Conservation (phyloP, 1,140 invertebrate genomes). For the Drosophila parabipectinata region DNA sequence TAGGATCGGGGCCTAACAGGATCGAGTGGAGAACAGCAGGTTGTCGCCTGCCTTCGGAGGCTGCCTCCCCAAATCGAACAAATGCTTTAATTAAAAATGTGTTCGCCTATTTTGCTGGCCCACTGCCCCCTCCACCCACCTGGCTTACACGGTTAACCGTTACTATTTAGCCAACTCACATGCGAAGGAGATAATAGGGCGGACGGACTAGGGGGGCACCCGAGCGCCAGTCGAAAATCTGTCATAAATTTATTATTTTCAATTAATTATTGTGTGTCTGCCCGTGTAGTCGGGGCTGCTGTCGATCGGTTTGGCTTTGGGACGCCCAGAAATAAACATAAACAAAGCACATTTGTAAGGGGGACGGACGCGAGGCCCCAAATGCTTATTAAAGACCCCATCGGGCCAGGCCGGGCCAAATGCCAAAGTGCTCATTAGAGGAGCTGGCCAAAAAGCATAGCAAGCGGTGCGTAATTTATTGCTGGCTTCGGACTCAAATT, state of each 20-base stretch:
- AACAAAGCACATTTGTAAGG: slow-evolving; percentile 67
- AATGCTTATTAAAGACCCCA: slow-evolving; percentile 59
- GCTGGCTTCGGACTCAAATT: slow-evolving; percentile 54
- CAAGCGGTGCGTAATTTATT: slow-evolving; percentile 76
- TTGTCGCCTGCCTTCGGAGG: slow-evolving; percentile 3
- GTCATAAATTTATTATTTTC: slow-evolving; percentile 82
- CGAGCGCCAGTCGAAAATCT: slow-evolving; percentile 70
- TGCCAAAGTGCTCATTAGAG: slow-evolving; percentile 77
- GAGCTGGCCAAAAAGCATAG: slow-evolving; percentile 35
- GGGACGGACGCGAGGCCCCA: slow-evolving; percentile 26
- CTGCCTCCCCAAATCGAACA: slow-evolving; percentile 41
- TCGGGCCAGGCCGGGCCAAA: slow-evolving; percentile 54
- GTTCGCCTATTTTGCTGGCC: slow-evolving; percentile 66
- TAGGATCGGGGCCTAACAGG: slow-evolving; percentile 16
- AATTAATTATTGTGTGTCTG: slow-evolving; percentile 67
- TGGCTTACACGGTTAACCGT: slow-evolving; percentile 72
- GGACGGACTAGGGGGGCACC: not conserved
- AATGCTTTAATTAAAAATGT: slow-evolving; percentile 81
- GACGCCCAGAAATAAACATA: slow-evolving; percentile 57
- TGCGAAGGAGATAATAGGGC: slow-evolving; percentile 22
- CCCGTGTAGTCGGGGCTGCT: slow-evolving; percentile 23
- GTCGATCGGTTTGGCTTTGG: slow-evolving; percentile 20
- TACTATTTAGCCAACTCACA: slow-evolving; percentile 59
- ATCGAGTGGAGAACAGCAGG: slow-evolving; percentile 38
- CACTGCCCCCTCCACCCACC: not conserved